Evolutionary conservation across 1,140 invertebrate species (phyloP).

Genomic region (Pachyrhynchus sulphureomaculatus): DNA sequence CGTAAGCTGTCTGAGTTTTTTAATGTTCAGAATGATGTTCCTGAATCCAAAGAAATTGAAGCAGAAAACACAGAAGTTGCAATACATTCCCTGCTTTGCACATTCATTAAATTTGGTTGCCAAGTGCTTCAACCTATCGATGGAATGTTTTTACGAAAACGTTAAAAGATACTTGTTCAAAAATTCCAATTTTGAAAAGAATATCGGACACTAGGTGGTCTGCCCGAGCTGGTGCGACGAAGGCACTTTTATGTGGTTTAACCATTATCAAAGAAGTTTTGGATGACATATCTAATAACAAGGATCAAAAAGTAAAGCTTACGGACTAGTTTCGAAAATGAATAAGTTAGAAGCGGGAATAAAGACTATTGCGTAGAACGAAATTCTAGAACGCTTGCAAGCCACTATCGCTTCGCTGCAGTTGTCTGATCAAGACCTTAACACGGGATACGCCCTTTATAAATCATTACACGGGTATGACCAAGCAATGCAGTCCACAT

Average conservation of each 20-base stretch:
- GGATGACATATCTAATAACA: no score
- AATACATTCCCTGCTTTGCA: no score
- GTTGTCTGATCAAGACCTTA: conserved; percentile 16
- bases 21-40: no score
- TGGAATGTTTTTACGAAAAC: conserved; percentile 21
- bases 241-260: conserved; percentile 32
- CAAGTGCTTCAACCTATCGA: conserved; percentile 21
- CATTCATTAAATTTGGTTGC: no score
- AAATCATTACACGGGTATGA: conserved; percentile 31
- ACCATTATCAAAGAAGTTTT: conserved; percentile 30
- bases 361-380: conserved; percentile 26
- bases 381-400: conserved; percentile 23
- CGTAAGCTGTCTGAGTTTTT: no score
- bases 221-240: conserved; percentile 36
- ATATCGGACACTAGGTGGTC: conserved; percentile 29
- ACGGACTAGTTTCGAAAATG: conserved; percentile 23
- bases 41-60: no score
- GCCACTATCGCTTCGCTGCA: conserved; percentile 23
- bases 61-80: no score
- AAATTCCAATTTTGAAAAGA: conserved; percentile 26
- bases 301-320: no score
- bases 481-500: conserved; percentile 17
- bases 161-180: conserved; percentile 17
- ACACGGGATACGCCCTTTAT: conserved; percentile 29
- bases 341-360: conserved; percentile 33